Percentiles rank a stretch among this genome's conserved stretches.
These are phyloP conservation scores for Drosophila melanogaster DNA, from an alignment of 1,140 invertebrate species.

Conservation along the genomic window Release_6_plus_ISO1_MT NT_033779.5:11319001-11319500, in stretches of 20 bases:
- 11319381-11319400: too few relatives aligned
- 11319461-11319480: too few relatives aligned
- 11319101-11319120: constrained; percentile 38
- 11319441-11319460: too few relatives aligned
- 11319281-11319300: not conserved
- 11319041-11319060: constrained; percentile 63
- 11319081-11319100: constrained; percentile 12
- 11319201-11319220: constrained; percentile 15
- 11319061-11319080: constrained; percentile 37
- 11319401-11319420: too few relatives aligned
- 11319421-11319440: too few relatives aligned
- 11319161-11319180: constrained; percentile 82
- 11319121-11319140: constrained; percentile 70
- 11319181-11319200: constrained; percentile 49
- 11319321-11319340: too few relatives aligned
- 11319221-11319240: constrained; percentile 2
- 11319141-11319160: constrained; percentile 83
- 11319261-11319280: not conserved
- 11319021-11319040: constrained; percentile 78
- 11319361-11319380: not conserved
- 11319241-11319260: constrained; percentile 12
- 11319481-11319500: not conserved
- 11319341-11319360: too few relatives aligned
- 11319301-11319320: not conserved
- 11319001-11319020: constrained; percentile 75